Conservation (phyloP, 1,140 invertebrate species). For the Papilio machaon region DNA sequence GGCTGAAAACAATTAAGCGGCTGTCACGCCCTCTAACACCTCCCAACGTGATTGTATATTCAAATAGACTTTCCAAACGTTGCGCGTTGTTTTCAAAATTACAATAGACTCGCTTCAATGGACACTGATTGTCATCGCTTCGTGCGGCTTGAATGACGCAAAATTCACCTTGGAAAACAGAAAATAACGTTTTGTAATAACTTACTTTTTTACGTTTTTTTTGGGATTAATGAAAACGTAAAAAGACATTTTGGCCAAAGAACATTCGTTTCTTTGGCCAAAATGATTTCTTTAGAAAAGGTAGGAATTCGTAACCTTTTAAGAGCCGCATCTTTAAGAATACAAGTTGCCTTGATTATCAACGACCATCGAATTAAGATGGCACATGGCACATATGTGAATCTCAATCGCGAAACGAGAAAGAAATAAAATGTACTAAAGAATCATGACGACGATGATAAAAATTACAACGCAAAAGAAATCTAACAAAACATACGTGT, state of each 20-base stretch:
- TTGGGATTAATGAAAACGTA: background rate
- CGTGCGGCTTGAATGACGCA: background rate
- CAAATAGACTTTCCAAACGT: conserved; percentile 11
- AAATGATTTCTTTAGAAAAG: background rate
- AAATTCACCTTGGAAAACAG: background rate
- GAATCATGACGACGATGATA: too few species aligned
- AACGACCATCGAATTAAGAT: too few species aligned
- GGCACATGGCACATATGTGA: too few species aligned
- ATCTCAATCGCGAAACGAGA: too few species aligned
- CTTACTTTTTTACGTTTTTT: background rate
- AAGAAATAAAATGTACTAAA: too few species aligned
- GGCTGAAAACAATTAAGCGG: background rate
- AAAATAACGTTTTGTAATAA: background rate
- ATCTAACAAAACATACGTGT: too few species aligned
- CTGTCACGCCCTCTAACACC: conserved; percentile 12
- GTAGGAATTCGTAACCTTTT: too few species aligned
- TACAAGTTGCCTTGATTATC: too few species aligned
- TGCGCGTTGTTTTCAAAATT: conserved; percentile 33
- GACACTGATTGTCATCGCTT: conserved; percentile 30
- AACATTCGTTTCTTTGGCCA: too few species aligned
- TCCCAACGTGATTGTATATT: conserved; percentile 16
- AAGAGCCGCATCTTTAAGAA: too few species aligned
- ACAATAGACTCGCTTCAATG: conserved; percentile 30
- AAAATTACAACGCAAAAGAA: too few species aligned
- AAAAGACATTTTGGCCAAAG: too few species aligned